Percentiles rank a stretch among this genome's conserved stretches.
Conservation (phyloP, 2,797 vertebrate genomes). For the Falco cherrug region DNA sequence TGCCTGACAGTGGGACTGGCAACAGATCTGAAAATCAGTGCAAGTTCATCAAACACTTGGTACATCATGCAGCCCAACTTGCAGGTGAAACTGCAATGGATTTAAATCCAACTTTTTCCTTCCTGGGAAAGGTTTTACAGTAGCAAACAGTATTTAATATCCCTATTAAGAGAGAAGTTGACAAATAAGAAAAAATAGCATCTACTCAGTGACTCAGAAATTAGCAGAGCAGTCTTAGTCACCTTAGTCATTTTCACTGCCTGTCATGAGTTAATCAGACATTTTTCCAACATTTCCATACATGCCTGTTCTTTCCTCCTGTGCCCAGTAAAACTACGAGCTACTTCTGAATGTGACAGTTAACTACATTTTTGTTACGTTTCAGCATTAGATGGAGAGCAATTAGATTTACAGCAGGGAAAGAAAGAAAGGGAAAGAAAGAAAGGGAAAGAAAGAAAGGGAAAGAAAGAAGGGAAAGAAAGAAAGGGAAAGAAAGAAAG, state of each 20-base stretch:
- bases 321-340: conserved; percentile 42
- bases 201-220: conserved; percentile 41
- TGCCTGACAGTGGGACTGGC: neutral
- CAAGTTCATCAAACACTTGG: neutral
- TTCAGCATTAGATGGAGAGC: conserved; percentile 52
- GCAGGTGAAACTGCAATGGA: neutral
- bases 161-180: neutral
- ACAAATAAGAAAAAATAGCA: conserved; percentile 49
- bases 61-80: neutral
- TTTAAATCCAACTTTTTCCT: neutral
- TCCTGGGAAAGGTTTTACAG: conserved; percentile 2
- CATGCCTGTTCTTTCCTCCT: conserved; percentile 8
- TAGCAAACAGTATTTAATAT: conserved; percentile 31
- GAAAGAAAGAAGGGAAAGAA: neutral
- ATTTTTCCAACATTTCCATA: conserved; percentile 16
- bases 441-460: neutral
- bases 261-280: conserved; percentile 45
- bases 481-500: too few relatives aligned
- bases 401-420: conserved; percentile 51
- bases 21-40: neutral
- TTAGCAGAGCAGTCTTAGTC: conserved; percentile 29
- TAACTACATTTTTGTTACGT: conserved; percentile 63
- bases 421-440: neutral
- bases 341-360: conserved; percentile 30
- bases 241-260: conserved; percentile 39